Base-by-base conservation (phyloP, 2,888 invertebrate genomes). In the Rhogogaster chlorosoma region DNA sequence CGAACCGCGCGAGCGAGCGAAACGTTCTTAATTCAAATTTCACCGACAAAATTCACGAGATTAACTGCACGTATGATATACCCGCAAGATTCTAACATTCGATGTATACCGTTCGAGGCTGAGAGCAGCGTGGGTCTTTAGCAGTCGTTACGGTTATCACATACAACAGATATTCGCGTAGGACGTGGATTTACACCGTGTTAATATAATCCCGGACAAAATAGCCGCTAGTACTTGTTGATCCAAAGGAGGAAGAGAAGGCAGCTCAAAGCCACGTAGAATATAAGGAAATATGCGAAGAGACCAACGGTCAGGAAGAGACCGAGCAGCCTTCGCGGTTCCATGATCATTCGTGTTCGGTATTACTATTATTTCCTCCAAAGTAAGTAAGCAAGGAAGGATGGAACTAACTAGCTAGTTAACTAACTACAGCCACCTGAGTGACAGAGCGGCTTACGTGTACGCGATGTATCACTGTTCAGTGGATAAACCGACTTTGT, bases 221-320 rank as follows among this genome's bases (percentile, higher is more conserved):
- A 2, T 18, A 77, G 12, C 9, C 18, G 10, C 15, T 67, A 83
- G n/a, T 83, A 67, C 26, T 83, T 64, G 45, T 83, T 75, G 7
- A 86, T 87, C 92, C 92, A 93, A 38, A 91, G 84, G 38, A 93
- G 89, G 85, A 90, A 92, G 2, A 93, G 82, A 45, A 92, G 86
- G 22, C 91, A 86, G 38, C 87, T 86, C 3, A 87, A 86, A 32
- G 89, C 92, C 38, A 88, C 85, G 86, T 93, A 93, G 84, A 93
- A 91, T 22, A 92, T 61, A 36, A 93, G 88, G 88, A 93, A 92
- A 86, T 93, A 93, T 84, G 90, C 89, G 10, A 91, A 91, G 67
- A 93, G 86, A 15, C 89, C 78, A 84, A 91, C 89, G 29, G 93
- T 93, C 38, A 91, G 84, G 64, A 91, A 85, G 38, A 93, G 88